phyloP scores from a whole-genome alignment of 2,888 invertebrate species.

The Leucania comma region DNA sequence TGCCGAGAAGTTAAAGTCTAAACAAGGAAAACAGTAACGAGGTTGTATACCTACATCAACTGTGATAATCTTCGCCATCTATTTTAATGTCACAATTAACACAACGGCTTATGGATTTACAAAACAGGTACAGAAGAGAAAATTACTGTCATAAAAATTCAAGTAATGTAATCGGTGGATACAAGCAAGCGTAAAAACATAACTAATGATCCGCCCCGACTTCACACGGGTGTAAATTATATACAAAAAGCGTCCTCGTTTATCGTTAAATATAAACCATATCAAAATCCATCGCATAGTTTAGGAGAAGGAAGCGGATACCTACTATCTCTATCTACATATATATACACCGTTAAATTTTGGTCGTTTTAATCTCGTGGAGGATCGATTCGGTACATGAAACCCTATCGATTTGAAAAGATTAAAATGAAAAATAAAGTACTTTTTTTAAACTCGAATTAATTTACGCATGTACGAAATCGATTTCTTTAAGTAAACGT shows the following conservation, averaged over 20 bases:
- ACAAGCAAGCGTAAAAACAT: not conserved
- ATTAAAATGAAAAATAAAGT: no score
- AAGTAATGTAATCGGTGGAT: conserved; percentile 11
- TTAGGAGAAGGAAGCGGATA: not conserved
- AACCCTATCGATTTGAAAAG: no score
- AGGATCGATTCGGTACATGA: no score
- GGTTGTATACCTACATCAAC: conserved; percentile 13
- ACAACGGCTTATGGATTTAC: conserved; percentile 32
- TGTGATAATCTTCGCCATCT: conserved; percentile 38
- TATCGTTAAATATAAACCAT: not conserved
- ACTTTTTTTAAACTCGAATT: no score
- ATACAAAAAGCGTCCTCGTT: not conserved
- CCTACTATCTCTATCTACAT: no score
- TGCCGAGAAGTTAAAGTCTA: conserved; percentile 26
- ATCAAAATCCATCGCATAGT: not conserved
- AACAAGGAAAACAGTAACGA: conserved; percentile 43
- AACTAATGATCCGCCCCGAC: not conserved
- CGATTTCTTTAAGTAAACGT: no score
- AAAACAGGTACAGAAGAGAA: conserved; percentile 41
- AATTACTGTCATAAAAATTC: conserved; percentile 39
- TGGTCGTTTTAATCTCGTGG: no score
- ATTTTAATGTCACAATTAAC: conserved; percentile 55
- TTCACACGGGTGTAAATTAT: not conserved
- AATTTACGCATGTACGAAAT: no score
- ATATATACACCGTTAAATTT: no score